Evolutionary conservation across 2,888 invertebrate genomes (phyloP), one percentile per base, ranked within the genome.

Genomic region (Meloe dianella): DNA sequence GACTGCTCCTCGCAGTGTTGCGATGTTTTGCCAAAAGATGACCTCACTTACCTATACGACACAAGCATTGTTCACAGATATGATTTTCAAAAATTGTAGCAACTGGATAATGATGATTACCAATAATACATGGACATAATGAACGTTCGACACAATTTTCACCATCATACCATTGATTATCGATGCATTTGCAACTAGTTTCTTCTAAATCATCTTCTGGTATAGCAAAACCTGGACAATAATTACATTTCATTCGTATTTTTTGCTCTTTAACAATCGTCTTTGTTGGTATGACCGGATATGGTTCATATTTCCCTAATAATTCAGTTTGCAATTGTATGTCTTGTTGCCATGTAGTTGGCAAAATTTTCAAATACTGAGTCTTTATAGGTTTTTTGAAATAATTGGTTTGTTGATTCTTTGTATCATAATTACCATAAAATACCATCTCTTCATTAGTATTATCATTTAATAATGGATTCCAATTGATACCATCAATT

Each of bases 31-130:
- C 29, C 29, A 29, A 29, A 30, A 14, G 35, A 12, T 35, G 35
- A 35, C 12, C 35, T 35, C 14, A 47, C 20, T 10, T 20, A 47
- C 47, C 47, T 38, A 94, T 79, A 69, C 90, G 88, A 79, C 96
- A 96, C 56, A 90, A 85, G 77, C 96, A 96, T 73, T 91, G 89
- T 70, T 91, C 88, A 78, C 96, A 96, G 70, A 90, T 88, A 8
- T 89, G 87, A 51, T 90, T 91, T 72, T 90, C 88, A 79, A 90
- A 94, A 14, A 87, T 84, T 0, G 89, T 86, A 0, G 93, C 93
- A 47, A 93, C 90, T 0, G 89, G 84, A 79, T 92, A 92, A 3
- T 47, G 47, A 47, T 47, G 20, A 47, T 47, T 47, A 2, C 47
- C 47, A 4, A 47, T 87, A 56, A 91, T 85, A 79, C 96, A 96